Evolutionary conservation across 2,113 vertebrate species (phyloP), one percentile per base, ranked within the genome.

Genomic region (Megaceryle maxima): DNA sequence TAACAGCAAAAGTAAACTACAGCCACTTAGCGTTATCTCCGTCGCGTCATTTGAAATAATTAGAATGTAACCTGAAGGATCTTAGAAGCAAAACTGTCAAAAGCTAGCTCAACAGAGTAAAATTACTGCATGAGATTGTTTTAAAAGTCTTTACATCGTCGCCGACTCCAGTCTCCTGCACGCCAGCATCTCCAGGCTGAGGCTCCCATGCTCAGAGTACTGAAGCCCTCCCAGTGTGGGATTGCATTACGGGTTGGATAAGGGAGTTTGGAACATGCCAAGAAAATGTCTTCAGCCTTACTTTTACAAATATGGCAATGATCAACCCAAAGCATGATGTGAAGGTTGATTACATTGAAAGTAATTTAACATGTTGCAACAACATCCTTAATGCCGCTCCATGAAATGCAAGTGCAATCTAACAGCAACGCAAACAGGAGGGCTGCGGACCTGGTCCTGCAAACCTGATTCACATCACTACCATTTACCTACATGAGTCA

Each of bases 361-460:
- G 90, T 59, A 88, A 92, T 78, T 78, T 31, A 88, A 96, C 88
- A 9, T 87, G 95, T 84, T 94, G 94, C 62, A 89, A 79, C 92
- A 90, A 10, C 3, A 21, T 2, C 10, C 74, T 70, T 24, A 4
- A 21, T 3, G 35, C 72, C 44, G 81, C 64, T 14, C n/a, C 11
- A 7, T 4, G 16, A 18, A 73, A 67, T 3, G 53, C 2, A 8
- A 10, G 33, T 11, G 87, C 62, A 60, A 33, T 39, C 13, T 11
- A 20, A 59, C 37, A 16, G 77, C 81, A 48, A 44, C 1, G 13
- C 33, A 64, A 82, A n/a, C 9, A 1, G 4, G 4, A 35, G 64
- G 51, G 16, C 76, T 19, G 8, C 1, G 41, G 91, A 72, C 6
- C 56, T 2, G 48, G 48, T 63, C 80, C 82, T 83, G 17, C 82